Conservation (phyloP, 2,113 vertebrate species). For the Ceyx melanurus region DNA sequence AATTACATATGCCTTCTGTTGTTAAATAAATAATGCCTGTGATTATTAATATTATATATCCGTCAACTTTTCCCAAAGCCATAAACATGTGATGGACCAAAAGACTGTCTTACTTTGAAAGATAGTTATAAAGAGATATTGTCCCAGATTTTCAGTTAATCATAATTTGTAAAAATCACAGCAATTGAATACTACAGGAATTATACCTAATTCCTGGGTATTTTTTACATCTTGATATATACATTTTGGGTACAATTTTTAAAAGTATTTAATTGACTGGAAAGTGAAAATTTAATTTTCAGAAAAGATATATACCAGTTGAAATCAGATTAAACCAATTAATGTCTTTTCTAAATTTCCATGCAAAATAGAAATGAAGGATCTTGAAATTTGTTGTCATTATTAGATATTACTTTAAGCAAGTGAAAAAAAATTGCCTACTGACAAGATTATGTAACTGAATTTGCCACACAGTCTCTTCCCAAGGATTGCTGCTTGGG, state of each 20-base stretch:
- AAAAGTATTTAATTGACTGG: background rate
- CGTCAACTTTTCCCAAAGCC: background rate
- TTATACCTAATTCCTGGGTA: background rate
- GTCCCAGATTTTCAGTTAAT: background rate
- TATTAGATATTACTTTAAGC: background rate
- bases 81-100: background rate
- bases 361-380: background rate
- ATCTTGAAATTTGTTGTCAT: background rate
- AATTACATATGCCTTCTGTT: background rate
- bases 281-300: background rate
- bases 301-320: background rate
- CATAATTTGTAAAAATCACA: background rate
- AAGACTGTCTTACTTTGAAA: background rate
- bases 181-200: background rate
- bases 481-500: rapidly evolving
- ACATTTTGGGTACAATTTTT: background rate
- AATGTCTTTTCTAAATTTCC: background rate
- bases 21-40: background rate
- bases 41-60: background rate
- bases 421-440: background rate
- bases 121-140: background rate
- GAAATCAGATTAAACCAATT: background rate
- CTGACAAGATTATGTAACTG: background rate
- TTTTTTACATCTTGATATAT: background rate
- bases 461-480: rapidly evolving